phyloP scores from a whole-genome alignment of 2,113 vertebrate species.

The Platichthys stellatus region DNA sequence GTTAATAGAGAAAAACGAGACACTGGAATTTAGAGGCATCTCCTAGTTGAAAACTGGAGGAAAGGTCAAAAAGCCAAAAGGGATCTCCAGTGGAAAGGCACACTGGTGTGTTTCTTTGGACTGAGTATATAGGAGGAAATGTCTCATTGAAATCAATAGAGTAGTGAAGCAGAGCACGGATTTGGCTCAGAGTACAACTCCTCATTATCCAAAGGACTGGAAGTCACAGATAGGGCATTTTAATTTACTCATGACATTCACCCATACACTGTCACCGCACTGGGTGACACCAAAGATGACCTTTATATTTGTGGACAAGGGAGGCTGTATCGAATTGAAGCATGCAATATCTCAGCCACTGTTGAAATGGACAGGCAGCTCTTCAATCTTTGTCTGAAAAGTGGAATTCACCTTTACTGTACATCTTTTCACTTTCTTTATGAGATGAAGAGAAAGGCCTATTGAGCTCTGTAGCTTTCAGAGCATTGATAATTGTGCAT shows the following conservation, averaged over 20 bases:
- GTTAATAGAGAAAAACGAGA: slow-evolving; percentile 33
- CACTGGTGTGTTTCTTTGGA: slow-evolving; percentile 56
- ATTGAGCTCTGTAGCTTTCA: slow-evolving; percentile 55
- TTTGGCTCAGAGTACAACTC: slow-evolving; percentile 71
- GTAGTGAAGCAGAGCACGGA: slow-evolving; percentile 70
- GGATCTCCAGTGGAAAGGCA: slow-evolving; percentile 48
- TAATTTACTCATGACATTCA: slow-evolving; percentile 81
- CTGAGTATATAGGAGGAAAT: slow-evolving; percentile 57
- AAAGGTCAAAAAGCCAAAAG: slow-evolving; percentile 53
- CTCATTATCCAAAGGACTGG: slow-evolving; percentile 78
- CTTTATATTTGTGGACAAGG: slow-evolving; percentile 73
- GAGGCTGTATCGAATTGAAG: slow-evolving; percentile 52
- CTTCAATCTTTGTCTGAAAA: slow-evolving; percentile 41
- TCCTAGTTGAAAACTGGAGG: slow-evolving; percentile 41
- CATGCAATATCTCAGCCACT: slow-evolving; percentile 48
- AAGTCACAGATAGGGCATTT: slow-evolving; percentile 79
- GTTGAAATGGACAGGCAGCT: slow-evolving; percentile 47
- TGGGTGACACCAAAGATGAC: slow-evolving; percentile 73
- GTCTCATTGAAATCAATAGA: slow-evolving; percentile 75
- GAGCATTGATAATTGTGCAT: slow-evolving; percentile 26
- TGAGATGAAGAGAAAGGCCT: slow-evolving; percentile 44
- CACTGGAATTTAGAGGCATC: not conserved
- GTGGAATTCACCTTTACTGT: slow-evolving; percentile 51
- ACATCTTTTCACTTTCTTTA: slow-evolving; percentile 34
- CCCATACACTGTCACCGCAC: slow-evolving; percentile 48